A percentile compares a stretch with the other conserved stretches of the same genome.
These are phyloP conservation scores for Chiridota heheva DNA, from an alignment of 35 echinoderm and acorn worm genomes.

Conservation along the genomic window DNA sequence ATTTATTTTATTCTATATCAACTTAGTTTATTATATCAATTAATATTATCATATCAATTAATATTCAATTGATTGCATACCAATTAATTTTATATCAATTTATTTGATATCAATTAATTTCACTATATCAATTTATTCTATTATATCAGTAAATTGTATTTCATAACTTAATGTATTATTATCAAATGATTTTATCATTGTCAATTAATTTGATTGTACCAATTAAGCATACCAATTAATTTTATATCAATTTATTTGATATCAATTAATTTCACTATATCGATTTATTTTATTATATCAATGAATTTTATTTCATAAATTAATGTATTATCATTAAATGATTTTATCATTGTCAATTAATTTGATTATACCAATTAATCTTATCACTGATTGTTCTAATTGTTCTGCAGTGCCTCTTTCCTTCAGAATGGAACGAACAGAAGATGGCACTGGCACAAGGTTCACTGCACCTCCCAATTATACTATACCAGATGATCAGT, in stretches of 20 bases:
- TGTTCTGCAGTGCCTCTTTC: constrained; percentile 41
- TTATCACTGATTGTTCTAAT: background rate
- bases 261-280: background rate
- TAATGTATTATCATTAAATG: background rate
- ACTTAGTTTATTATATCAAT: no score
- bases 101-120: no score
- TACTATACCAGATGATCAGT: constrained; percentile 35
- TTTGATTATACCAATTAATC: background rate
- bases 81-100: no score
- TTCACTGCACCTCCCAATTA: constrained; percentile 34
- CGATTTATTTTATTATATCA: background rate
- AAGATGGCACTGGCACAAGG: constrained; percentile 24
- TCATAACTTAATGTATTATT: background rate
- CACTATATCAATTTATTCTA: no score
- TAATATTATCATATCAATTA: no score
- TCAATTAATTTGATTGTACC: background rate
- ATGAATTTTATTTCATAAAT: background rate
- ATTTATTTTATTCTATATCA: no score
- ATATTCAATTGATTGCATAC: no score
- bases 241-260: background rate
- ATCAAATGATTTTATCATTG: background rate
- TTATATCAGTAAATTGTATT: no score
- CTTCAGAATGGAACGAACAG: constrained; percentile 57
- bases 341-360: background rate
- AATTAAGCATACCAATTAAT: no score